Evolutionary conservation across 2,113 vertebrate genomes (phyloP).

Genomic region (Nyctereutes procyonoides): DNA sequence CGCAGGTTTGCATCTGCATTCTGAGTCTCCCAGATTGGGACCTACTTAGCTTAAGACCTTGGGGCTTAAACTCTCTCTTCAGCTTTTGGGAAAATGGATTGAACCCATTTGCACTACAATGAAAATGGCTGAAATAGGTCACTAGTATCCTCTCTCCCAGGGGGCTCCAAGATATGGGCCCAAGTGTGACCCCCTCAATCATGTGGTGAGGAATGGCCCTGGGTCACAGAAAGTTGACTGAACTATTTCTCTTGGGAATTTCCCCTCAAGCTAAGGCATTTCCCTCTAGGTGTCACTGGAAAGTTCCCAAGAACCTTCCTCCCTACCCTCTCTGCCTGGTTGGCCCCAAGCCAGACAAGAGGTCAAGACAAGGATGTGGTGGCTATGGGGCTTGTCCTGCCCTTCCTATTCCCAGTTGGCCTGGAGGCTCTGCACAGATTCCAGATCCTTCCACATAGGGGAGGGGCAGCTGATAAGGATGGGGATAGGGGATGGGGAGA

Average conservation of each 20-base stretch:
- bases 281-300: neutral
- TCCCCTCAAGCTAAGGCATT: constrained; percentile 16
- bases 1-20: neutral
- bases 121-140: constrained; percentile 4
- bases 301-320: constrained; percentile 25
- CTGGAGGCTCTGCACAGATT: neutral
- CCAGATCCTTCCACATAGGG: neutral
- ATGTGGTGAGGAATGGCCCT: neutral
- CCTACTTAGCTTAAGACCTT: neutral
- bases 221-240: neutral
- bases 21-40: neutral
- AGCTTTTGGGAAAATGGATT: neutral
- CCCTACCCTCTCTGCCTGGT: neutral
- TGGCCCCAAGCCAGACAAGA: neutral
- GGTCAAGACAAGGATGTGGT: neutral
- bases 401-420: neutral
- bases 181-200: neutral
- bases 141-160: neutral
- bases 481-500: too few relatives aligned
- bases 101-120: neutral
- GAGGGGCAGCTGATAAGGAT: neutral
- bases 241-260: constrained; percentile 53
- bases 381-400: neutral
- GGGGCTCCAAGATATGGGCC: neutral
- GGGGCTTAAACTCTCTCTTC: neutral